These are phyloP conservation scores for Glyptemys insculpta DNA, from an alignment of 2,797 vertebrate genomes.

Conservation along the genomic window DNA sequence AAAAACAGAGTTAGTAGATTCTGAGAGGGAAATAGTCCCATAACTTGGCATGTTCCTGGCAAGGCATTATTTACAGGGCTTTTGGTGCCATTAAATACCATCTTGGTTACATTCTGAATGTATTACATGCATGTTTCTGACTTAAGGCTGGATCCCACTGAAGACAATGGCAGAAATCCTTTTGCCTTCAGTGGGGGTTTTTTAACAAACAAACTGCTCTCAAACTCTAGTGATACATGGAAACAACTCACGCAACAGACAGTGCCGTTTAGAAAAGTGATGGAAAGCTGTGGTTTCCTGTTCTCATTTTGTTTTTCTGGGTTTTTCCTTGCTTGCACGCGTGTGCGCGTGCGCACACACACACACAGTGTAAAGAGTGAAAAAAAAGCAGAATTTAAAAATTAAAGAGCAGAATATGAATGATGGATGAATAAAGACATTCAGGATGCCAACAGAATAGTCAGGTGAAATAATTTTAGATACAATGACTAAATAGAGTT, in stretches of 20 bases:
- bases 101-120: neutral
- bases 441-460: neutral
- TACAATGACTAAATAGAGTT: neutral
- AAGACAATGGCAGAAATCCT: neutral
- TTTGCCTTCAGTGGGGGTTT: rapidly evolving
- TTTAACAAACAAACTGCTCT: neutral
- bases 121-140: neutral
- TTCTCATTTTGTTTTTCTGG: neutral
- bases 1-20: neutral
- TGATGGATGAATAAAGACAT: rapidly evolving
- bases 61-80: rapidly evolving
- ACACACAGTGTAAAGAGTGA: neutral
- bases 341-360: rapidly evolving
- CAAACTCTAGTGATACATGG: neutral
- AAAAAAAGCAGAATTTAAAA: neutral
- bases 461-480: neutral
- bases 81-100: neutral
- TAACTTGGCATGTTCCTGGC: neutral
- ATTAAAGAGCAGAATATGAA: neutral
- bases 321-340: neutral
- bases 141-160: neutral
- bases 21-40: neutral
- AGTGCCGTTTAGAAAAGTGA: rapidly evolving
- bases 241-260: rapidly evolving
- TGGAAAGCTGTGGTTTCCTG: neutral